phyloP scores from a whole-genome alignment of 2,113 vertebrate genomes.

The Ploceus nigricollis region DNA sequence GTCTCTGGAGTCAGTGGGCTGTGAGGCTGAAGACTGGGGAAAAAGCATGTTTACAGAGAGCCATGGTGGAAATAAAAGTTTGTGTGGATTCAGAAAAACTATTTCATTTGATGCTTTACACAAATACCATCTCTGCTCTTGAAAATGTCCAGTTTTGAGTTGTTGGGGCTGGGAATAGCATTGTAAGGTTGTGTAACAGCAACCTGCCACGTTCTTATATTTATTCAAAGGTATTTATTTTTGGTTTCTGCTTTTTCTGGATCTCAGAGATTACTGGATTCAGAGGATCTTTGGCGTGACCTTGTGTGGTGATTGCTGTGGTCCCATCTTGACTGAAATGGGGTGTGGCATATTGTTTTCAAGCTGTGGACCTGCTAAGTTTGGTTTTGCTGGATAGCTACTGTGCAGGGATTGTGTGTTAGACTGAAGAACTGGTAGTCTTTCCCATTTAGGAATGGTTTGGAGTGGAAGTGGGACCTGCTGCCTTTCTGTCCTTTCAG shows the following conservation, averaged over 20 bases:
- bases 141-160: background rate
- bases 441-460: background rate
- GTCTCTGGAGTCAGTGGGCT: background rate
- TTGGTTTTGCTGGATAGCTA: background rate
- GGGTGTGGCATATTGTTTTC: background rate
- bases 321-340: background rate
- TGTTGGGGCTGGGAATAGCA: background rate
- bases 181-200: background rate
- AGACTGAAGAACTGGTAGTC: background rate
- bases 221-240: background rate
- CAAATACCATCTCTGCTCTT: background rate
- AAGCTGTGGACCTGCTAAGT: background rate
- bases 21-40: background rate
- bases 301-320: background rate
- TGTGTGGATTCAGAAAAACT: background rate
- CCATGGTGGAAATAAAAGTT: background rate
- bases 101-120: background rate
- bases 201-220: background rate
- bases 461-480: background rate
- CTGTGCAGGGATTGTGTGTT: background rate
- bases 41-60: background rate
- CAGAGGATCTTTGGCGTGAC: background rate
- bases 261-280: background rate
- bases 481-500: slow-evolving; percentile 64
- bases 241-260: background rate